These are phyloP conservation scores for Papilio polyxenes DNA, from an alignment of 1,140 invertebrate genomes.

Conservation along the genomic window DNA sequence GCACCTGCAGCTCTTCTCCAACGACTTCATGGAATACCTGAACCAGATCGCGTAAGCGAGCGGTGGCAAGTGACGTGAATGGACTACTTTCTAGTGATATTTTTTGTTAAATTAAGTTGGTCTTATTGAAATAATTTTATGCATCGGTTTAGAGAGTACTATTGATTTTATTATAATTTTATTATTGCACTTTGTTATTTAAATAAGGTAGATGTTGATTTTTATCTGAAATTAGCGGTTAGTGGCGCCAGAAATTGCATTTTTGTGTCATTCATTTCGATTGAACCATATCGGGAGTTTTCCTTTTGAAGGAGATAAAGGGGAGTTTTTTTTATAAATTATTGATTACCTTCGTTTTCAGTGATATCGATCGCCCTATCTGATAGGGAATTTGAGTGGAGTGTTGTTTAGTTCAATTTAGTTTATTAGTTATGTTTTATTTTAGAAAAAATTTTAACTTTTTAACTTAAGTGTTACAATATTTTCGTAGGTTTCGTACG, in stretches of 20 bases:
- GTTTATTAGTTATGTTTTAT: conserved; percentile 81
- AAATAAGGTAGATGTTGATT: conserved; percentile 75
- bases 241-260: conserved; percentile 78
- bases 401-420: conserved; percentile 81
- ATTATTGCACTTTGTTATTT: conserved; percentile 79
- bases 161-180: conserved; percentile 81
- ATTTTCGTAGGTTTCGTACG: conserved; percentile 76
- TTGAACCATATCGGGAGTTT: conserved; percentile 59
- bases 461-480: conserved; percentile 79
- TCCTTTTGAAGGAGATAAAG: conserved; percentile 70
- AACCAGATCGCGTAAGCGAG: conserved; percentile 81
- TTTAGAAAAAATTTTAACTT: conserved; percentile 80
- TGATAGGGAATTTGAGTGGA: conserved; percentile 72
- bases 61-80: conserved; percentile 48
- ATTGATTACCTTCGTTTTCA: conserved; percentile 73
- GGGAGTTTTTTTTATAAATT: conserved; percentile 61
- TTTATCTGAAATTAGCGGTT: conserved; percentile 74
- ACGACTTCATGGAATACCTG: conserved; percentile 82
- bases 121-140: conserved; percentile 81
- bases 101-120: conserved; percentile 81
- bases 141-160: conserved; percentile 78
- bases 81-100: conserved; percentile 71
- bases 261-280: conserved; percentile 64
- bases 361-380: conserved; percentile 77
- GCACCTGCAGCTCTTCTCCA: conserved; percentile 82